Evolutionary conservation across 2,113 vertebrate genomes (phyloP).

Genomic region (Agapornis roseicollis): DNA sequence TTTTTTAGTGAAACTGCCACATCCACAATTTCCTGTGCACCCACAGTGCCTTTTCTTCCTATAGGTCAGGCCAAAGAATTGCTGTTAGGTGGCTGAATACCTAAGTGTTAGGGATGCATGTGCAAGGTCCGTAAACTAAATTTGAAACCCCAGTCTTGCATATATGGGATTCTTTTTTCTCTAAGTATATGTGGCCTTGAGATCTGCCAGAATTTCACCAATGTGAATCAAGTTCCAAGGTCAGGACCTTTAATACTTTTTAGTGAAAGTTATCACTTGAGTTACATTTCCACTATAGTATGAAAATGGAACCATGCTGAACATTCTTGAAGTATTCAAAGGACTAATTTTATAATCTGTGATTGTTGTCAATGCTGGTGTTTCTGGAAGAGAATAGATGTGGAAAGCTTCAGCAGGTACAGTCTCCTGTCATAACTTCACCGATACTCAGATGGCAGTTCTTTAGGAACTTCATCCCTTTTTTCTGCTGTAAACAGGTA

Average conservation of each 20-base stretch:
- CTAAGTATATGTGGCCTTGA: neutral
- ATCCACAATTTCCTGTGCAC: neutral
- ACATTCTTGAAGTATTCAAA: neutral
- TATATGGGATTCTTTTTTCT: neutral
- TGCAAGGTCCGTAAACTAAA: neutral
- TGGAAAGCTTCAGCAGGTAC: neutral
- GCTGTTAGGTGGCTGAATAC: neutral
- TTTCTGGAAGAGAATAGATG: neutral
- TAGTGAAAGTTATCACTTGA: neutral
- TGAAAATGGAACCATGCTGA: neutral
- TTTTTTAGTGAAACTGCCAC: neutral
- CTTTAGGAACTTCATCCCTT: neutral
- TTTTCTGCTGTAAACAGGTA: conserved; percentile 3
- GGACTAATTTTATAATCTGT: neutral
- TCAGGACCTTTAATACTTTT: neutral
- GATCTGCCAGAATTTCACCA: neutral
- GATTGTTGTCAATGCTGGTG: neutral
- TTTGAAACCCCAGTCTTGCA: neutral
- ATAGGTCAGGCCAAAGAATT: neutral
- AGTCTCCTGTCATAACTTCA: neutral
- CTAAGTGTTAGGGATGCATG: neutral
- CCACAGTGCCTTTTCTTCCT: neutral
- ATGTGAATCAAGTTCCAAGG: neutral
- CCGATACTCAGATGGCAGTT: neutral
- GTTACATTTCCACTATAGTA: neutral